Percentiles rank a stretch among this genome's conserved stretches.
phyloP scores from a whole-genome alignment of 2,797 vertebrate genomes.

The Mastacembelus armatus region DNA sequence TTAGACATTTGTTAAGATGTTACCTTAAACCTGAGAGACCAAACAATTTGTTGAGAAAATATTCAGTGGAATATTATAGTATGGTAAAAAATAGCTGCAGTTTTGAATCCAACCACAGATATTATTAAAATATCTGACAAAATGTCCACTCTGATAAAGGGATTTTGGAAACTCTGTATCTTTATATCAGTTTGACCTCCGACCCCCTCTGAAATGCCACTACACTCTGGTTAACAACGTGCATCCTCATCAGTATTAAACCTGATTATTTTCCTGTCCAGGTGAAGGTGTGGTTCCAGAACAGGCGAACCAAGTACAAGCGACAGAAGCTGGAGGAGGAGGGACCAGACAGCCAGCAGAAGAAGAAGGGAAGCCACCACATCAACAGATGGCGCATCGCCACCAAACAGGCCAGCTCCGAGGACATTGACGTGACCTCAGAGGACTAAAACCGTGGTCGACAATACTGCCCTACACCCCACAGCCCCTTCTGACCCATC shows the following conservation, averaged over 20 bases:
- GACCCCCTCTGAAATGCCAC: too few species aligned
- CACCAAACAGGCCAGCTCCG: conserved; percentile 94
- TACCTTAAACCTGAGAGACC: too few species aligned
- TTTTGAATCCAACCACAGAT: too few species aligned
- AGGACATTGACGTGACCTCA: conserved; percentile 98
- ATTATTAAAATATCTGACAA: neutral
- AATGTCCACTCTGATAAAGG: too few species aligned
- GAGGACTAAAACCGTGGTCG: conserved; percentile 85
- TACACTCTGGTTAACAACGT: neutral
- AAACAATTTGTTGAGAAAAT: too few species aligned
- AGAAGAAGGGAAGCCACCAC: conserved; percentile 98
- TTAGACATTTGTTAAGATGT: too few species aligned
- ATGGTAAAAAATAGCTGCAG: too few species aligned
- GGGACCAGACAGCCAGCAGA: conserved; percentile 94
- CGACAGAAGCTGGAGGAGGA: conserved; percentile 98
- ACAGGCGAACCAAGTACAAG: conserved; percentile 98
- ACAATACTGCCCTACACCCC: conserved; percentile 16
- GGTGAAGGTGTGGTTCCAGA: conserved; percentile 99
- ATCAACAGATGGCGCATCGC: conserved; percentile 98
- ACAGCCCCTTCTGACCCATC: conserved; percentile 35
- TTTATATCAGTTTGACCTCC: neutral
- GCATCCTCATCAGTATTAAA: neutral
- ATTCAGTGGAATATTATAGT: too few species aligned
- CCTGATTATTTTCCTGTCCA: conserved; percentile 50
- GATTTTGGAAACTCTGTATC: too few species aligned